Percentiles rank a stretch among this genome's conserved stretches.
phyloP scores from a whole-genome alignment of 2,113 vertebrate species.

The Gallinago jamesoni region DNA sequence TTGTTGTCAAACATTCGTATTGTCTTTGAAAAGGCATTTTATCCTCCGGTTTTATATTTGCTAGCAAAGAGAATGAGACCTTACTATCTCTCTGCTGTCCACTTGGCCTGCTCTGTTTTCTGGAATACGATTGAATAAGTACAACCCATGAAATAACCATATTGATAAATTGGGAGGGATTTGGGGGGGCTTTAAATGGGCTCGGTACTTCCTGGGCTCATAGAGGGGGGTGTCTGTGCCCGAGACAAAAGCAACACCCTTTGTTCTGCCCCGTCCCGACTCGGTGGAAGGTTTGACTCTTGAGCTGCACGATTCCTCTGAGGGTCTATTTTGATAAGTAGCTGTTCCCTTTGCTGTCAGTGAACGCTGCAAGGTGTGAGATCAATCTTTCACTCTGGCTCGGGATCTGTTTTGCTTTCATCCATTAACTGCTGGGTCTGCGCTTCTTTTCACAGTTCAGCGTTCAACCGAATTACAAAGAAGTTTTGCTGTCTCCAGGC shows the following conservation, averaged over 20 bases:
- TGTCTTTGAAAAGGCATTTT: neutral
- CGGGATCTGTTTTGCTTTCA: neutral
- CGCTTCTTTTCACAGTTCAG: conserved; percentile 13
- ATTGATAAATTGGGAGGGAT: too few species aligned
- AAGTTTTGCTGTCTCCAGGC: neutral
- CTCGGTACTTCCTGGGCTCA: too few species aligned
- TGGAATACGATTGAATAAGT: too few species aligned
- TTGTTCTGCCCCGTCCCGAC: rapidly evolving
- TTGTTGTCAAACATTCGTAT: neutral
- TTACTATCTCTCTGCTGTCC: neutral
- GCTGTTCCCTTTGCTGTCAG: neutral
- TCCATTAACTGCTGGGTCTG: neutral
- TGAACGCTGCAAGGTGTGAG: rapidly evolving
- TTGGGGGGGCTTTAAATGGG: neutral
- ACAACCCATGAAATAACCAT: neutral
- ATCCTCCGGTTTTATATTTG: neutral
- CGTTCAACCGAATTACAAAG: neutral
- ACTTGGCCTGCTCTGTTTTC: neutral
- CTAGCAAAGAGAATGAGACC: neutral
- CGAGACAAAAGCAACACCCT: neutral
- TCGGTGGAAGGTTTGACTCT: rapidly evolving
- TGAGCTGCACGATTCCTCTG: rapidly evolving
- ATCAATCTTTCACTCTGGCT: neutral
- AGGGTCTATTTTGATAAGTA: rapidly evolving
- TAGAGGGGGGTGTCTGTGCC: rapidly evolving